Evolutionary conservation across 2,888 invertebrate species (phyloP).

Genomic region (Drosophila basisetae): DNA sequence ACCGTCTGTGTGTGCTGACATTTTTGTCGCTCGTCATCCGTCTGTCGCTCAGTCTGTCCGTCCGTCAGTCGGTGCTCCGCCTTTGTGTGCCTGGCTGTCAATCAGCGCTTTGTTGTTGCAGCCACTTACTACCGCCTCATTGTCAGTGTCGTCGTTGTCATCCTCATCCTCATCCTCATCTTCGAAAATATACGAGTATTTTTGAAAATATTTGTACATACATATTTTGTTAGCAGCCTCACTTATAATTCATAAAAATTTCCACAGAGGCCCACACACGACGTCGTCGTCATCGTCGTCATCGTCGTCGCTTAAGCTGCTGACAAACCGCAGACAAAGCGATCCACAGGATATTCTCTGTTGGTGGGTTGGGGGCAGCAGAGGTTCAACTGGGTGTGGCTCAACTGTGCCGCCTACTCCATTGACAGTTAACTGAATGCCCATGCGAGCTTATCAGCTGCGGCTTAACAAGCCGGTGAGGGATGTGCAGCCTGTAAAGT

Average conservation of each 20-base stretch:
- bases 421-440: slow-evolving; percentile 64
- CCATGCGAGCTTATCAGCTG: slow-evolving; percentile 44
- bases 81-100: slow-evolving; percentile 67
- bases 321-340: slow-evolving; percentile 73
- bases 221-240: slow-evolving; percentile 43
- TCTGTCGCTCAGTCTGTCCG: background rate
- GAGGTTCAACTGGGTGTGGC: slow-evolving; percentile 13
- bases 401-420: slow-evolving; percentile 45
- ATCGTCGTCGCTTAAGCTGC: slow-evolving; percentile 29
- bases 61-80: slow-evolving; percentile 16
- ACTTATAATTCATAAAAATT: slow-evolving; percentile 76
- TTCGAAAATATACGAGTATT: slow-evolving; percentile 38
- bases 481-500: slow-evolving; percentile 11
- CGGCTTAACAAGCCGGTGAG: slow-evolving; percentile 49
- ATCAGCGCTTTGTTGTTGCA: slow-evolving; percentile 77
- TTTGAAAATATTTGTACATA: slow-evolving; percentile 65
- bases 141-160: slow-evolving; percentile 66
- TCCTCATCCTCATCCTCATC: slow-evolving; percentile 26
- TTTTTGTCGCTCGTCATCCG: slow-evolving; percentile 30
- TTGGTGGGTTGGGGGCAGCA: background rate
- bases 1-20: slow-evolving; percentile 19
- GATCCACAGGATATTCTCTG: slow-evolving; percentile 52
- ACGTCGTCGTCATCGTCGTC: slow-evolving; percentile 13
- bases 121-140: slow-evolving; percentile 76
- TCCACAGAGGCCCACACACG: slow-evolving; percentile 59